Conservation (phyloP, 1,140 invertebrate species). For the Metopolophium dirhodum region DNA sequence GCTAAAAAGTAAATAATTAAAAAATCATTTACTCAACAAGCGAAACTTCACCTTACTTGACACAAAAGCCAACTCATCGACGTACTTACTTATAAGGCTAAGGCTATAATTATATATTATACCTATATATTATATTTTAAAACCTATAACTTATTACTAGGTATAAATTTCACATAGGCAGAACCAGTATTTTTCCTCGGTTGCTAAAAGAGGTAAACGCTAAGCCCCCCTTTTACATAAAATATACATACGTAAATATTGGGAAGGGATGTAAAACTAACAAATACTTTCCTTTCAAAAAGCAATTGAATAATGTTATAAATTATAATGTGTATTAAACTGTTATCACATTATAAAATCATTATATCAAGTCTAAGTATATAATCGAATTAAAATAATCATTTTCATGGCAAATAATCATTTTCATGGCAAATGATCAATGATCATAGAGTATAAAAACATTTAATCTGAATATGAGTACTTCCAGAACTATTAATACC, state of each 20-base stretch:
- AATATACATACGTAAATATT: background rate
- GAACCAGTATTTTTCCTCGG: background rate
- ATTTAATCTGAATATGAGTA: background rate
- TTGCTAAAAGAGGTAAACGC: background rate
- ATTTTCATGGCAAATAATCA: background rate
- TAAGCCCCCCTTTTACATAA: background rate
- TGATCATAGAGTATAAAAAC: background rate
- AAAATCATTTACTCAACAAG: background rate
- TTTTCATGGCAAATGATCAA: background rate
- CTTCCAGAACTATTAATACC: background rate
- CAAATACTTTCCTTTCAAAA: background rate
- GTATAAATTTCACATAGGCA: background rate
- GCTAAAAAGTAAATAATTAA: background rate
- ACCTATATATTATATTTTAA: background rate
- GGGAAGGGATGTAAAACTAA: background rate
- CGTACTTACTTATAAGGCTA: background rate
- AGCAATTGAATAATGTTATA: background rate
- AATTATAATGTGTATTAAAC: background rate
- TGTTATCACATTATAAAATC: background rate
- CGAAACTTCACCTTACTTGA: background rate
- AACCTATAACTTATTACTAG: background rate
- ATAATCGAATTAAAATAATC: background rate
- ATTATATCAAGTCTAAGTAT: background rate
- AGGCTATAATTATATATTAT: background rate
- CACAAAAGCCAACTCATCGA: background rate